Evolutionary conservation across 1,140 invertebrate species (phyloP), one percentile per base, ranked within the genome.

Genomic region (Leptinotarsa texana): DNA sequence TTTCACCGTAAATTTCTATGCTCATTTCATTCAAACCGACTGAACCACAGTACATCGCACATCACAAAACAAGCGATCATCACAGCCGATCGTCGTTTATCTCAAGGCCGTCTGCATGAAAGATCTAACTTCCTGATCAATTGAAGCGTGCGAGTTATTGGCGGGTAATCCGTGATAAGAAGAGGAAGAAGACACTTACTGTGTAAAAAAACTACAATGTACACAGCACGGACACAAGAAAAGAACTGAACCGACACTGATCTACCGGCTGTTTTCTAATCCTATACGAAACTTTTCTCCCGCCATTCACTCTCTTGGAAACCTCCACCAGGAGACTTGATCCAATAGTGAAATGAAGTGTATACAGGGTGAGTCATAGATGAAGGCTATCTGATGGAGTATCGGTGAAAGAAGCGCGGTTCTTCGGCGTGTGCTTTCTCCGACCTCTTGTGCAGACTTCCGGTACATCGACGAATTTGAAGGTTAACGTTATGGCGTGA

Each of bases 251-350:
- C 74, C 63, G 76, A 78, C 74, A 78, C 67, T 67, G 69, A 71
- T 72, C 69, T 68, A 71, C 72, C 74, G 76, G 76, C 71, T 73
- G 78, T 76, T 80, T 80, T 80, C 78, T 80, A 80, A 80, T 78
- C 77, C 77, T 78, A 80, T 78, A 73, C 76, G 72, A 69, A 78
- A 74, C 66, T 69, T 80, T 79, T 75, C 78, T 80, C 78, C 78
- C 78, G 77, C 78, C 77, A 78, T 78, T 78, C 72, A 69, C 76
- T 76, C 47, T 63, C 57, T 57, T 70, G 62, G 73, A 80, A 80
- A 72, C 76, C 78, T 77, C 78, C 78, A 78, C 78, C 78, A 78
- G 51, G 71, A 67, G 73, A 74, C 51, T 69, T 65, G 73, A 51
- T 61, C 73, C 13, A 27, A 51, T 74, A 51, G 73, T 74, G 73